Percentiles rank a stretch among this genome's conserved stretches.
Conservation (phyloP, 2,888 invertebrate species). For the Lasioglossum villosulum region DNA sequence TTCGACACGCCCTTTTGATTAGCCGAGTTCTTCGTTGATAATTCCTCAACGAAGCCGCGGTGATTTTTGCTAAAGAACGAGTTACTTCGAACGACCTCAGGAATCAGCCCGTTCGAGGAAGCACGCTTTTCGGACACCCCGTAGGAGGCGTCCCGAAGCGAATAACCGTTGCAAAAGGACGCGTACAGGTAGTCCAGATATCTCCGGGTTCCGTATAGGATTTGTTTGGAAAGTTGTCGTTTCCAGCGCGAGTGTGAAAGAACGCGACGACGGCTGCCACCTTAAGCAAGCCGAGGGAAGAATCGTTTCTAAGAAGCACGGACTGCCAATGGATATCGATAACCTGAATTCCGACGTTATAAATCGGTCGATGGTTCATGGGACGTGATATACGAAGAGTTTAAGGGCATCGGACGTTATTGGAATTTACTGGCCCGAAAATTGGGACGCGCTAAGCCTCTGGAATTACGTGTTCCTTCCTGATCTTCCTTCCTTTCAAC, state of each 20-base stretch:
- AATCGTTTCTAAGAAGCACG: constrained; percentile 26
- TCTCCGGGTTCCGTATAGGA: neutral
- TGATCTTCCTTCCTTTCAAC: constrained; percentile 57
- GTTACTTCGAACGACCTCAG: too few species aligned
- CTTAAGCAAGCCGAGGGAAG: constrained; percentile 13
- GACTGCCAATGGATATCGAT: constrained; percentile 74
- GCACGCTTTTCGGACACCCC: too few species aligned
- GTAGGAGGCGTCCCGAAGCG: neutral
- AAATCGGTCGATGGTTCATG: constrained; percentile 74
- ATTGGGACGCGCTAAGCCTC: constrained; percentile 78
- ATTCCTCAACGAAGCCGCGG: too few species aligned
- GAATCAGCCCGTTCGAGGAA: too few species aligned
- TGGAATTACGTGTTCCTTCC: constrained; percentile 70
- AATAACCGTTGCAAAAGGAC: neutral
- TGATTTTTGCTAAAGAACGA: too few species aligned
- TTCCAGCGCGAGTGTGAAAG: neutral
- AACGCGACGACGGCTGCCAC: neutral
- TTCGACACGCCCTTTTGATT: too few species aligned
- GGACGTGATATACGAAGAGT: constrained; percentile 80
- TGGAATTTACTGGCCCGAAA: constrained; percentile 82
- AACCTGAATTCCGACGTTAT: constrained; percentile 78
- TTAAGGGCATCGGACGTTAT: constrained; percentile 79
- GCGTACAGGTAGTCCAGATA: neutral
- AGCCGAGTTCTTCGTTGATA: too few species aligned
- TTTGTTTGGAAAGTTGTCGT: neutral